Evolutionary conservation across 2,888 invertebrate species (phyloP), one percentile per base, ranked within the genome.

Genomic region (Heteromyza rotundicornis): DNA sequence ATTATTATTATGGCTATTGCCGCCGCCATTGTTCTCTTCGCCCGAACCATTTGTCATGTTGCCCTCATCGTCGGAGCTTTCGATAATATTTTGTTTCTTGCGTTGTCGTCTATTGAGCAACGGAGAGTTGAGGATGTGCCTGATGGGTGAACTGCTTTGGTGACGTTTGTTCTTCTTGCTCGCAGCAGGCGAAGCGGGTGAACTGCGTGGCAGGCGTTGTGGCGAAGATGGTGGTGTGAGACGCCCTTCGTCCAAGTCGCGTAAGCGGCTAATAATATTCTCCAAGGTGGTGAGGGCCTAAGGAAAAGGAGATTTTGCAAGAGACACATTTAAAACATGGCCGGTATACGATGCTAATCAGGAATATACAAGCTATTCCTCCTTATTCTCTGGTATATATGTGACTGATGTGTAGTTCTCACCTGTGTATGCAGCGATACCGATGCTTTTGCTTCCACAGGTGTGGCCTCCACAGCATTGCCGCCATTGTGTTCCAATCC

Each of bases 51-150:
- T 85, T 24, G 84, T 84, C 14, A 82, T 75, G 36, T 84, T 83
- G 24, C 87, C 87, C 78, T 94, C 94, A 74, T 94, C 94, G 78
- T 94, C 94, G 0, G 93, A 93, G 76, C 93, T 93, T 79, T 92
- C 92, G 40, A 82, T 79, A 17, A 88, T 88, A 54, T 88, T 88
- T 72, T 90, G 90, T 79, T 90, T 91, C 80, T 91, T 92, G 62
- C 91, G 86, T 71, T 89, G 87, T 63, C 89, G 86, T 64, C 94
- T 87, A 72, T 90, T 90, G 57, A 96, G 84, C 56, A 95, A 84
- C 2, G 96, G 95, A 0, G 93, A 94, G 81, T 94, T 95, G 54
- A 95, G 86, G 60, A 95, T 86, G 78, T 92, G 90, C 70, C 90
- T 85, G 70, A 93, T 92, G 2, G 93, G 92, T 24, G 93, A 93